These are phyloP conservation scores for Camponotus pennsylvanicus DNA, from an alignment of 1,140 invertebrate genomes.

Conservation along the genomic window DNA sequence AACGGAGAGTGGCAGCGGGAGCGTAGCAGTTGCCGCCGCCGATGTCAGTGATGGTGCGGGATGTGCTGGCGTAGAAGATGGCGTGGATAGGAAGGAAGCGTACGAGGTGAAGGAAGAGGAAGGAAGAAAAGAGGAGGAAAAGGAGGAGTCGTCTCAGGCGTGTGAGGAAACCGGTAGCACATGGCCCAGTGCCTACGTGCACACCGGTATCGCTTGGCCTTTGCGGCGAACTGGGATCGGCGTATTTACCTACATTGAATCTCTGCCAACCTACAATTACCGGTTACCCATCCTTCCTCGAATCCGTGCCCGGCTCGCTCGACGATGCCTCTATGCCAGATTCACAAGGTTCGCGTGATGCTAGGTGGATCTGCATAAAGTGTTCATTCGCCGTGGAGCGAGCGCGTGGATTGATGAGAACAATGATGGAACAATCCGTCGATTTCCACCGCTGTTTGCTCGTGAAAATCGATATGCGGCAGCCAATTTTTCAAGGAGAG, in stretches of 20 bases:
- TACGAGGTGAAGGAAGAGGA: neutral
- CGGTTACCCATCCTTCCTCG: conserved; percentile 84
- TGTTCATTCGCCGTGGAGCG: conserved; percentile 64
- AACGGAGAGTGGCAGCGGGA: conserved; percentile 64
- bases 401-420: conserved; percentile 56
- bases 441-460: conserved; percentile 68
- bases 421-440: conserved; percentile 66
- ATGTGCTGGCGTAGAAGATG: conserved; percentile 56
- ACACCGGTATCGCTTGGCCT: conserved; percentile 75
- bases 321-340: conserved; percentile 80
- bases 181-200: conserved; percentile 80
- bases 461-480: conserved; percentile 68
- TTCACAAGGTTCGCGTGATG: conserved; percentile 79
- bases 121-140: conserved; percentile 25
- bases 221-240: conserved; percentile 76
- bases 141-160: conserved; percentile 34
- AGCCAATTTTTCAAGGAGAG: conserved; percentile 33
- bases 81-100: conserved; percentile 29
- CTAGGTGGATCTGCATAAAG: conserved; percentile 78
- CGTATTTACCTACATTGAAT: conserved; percentile 86
- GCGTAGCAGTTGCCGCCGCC: conserved; percentile 70
- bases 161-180: conserved; percentile 76
- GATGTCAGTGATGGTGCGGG: conserved; percentile 60
- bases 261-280: conserved; percentile 86
- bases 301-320: conserved; percentile 56